phyloP scores from a whole-genome alignment of 23 tunicate genomes.

The Trididemnum clinides region DNA sequence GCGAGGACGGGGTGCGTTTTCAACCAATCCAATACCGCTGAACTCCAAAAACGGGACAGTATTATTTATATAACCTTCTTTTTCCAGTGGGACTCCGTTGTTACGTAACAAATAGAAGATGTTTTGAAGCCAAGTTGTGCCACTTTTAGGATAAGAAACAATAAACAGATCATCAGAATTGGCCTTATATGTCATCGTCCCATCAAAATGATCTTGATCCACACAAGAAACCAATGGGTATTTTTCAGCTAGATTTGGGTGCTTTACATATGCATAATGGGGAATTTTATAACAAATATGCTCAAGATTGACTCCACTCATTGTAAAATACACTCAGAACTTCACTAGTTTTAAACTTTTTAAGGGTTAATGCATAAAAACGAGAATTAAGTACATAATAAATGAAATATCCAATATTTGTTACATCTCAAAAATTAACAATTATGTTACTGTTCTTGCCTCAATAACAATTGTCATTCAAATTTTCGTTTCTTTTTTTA shows the following conservation, averaged over 20 bases:
- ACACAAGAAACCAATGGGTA: background rate
- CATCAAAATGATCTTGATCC: slow-evolving; percentile 17
- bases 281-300: no score
- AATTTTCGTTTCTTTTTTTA: no score
- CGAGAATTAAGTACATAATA: no score
- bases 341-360: no score
- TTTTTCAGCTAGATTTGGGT: slow-evolving; percentile 7
- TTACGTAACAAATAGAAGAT: slow-evolving; percentile 30
- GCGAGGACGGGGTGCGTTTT: slow-evolving; percentile 11
- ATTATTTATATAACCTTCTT: slow-evolving; percentile 1
- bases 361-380: no score
- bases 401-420: no score
- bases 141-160: slow-evolving; percentile 52
- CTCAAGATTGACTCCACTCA: no score
- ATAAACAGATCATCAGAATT: slow-evolving; percentile 24
- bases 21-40: slow-evolving; percentile 1
- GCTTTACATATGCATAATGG: slow-evolving; percentile 7
- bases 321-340: no score
- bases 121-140: slow-evolving; percentile 61
- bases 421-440: no score
- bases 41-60: slow-evolving; percentile 45
- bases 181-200: slow-evolving; percentile 29
- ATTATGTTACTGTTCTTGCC: no score
- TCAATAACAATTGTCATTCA: no score
- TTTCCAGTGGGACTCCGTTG: slow-evolving; percentile 1